Base-by-base conservation (phyloP, 1,140 invertebrate species). In the Hirudo medicinalis region DNA sequence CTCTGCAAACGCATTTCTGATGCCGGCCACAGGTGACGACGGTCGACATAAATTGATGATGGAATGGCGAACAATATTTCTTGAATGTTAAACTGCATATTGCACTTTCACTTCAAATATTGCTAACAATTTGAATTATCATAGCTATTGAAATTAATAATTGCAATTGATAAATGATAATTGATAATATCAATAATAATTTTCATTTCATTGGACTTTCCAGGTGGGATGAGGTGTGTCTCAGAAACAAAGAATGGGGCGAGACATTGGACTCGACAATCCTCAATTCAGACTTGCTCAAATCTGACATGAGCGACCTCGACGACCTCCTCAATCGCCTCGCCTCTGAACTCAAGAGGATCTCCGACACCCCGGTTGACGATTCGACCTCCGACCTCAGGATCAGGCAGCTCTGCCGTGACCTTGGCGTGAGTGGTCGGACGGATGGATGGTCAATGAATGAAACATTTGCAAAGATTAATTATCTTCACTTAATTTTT, bases 221-320 rank as follows among this genome's bases (percentile, higher is more conserved):
- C 57, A 63, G 57, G 19, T 63, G 57, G 57, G 57, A 63, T 63
- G 22, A 22, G 19, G 57, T 63, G 3, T 63, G 57, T 32, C 22
- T 5, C 5, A 22, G 20, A n/a, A 63, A 11, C 57, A 22, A 13
- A 22, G 57, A 63, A 11, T 63, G 57, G 57, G 57, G 29, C 20
- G 11, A 63, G 11, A 5, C 19, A 0, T 20, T 63, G 57, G 29
- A 32, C 8, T 63, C 22, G 3, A 63, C 57, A 13, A 11, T 63
- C 57, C 57, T 25, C 57, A 63, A 63, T n/a, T 32, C 57, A 20
- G 57, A 63, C 29, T n/a, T 63, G 11, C 29, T 63, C 6, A 0
- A 63, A 2, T 25, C 22, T 11, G 22, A 63, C 57, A 22, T 63
- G 22, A 32, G 19, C 13, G 22, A 25, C 29, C 29, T 63, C 3